phyloP scores from a whole-genome alignment of 1,140 invertebrate species.

The Eumaeus atala region DNA sequence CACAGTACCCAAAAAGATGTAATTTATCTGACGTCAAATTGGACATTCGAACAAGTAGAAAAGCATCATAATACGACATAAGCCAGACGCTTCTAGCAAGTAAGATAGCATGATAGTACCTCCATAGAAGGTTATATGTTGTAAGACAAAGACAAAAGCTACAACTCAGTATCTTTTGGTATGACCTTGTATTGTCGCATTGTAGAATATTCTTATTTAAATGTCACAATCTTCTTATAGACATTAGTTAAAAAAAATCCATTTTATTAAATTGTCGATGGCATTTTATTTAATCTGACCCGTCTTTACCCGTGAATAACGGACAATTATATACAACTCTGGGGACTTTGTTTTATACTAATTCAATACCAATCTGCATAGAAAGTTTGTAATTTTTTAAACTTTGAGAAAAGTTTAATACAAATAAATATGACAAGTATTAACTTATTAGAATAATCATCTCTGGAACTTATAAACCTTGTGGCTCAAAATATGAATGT shows the following conservation, averaged over 20 bases:
- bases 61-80: slow-evolving; percentile 46
- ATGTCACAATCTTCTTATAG: not conserved
- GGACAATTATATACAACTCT: too few relatives aligned
- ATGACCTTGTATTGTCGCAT: not conserved
- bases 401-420: too few relatives aligned
- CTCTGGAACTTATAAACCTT: too few relatives aligned
- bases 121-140: not conserved
- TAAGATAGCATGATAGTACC: not conserved
- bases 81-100: slow-evolving; percentile 9
- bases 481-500: too few relatives aligned
- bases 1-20: slow-evolving; percentile 2
- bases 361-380: too few relatives aligned
- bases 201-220: not conserved
- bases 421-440: too few relatives aligned
- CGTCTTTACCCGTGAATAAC: too few relatives aligned
- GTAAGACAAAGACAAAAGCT: not conserved
- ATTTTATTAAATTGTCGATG: not conserved
- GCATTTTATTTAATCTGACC: not conserved
- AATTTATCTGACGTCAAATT: slow-evolving; percentile 63
- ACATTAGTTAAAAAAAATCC: slow-evolving; percentile 10
- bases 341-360: too few relatives aligned
- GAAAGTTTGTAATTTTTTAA: too few relatives aligned
- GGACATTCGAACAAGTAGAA: slow-evolving; percentile 35
- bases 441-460: too few relatives aligned
- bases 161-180: not conserved